Percentiles rank a stretch among this genome's conserved stretches.
These are phyloP conservation scores for Psittacula echo DNA, from an alignment of 2,797 vertebrate genomes.

Conservation along the genomic window DNA sequence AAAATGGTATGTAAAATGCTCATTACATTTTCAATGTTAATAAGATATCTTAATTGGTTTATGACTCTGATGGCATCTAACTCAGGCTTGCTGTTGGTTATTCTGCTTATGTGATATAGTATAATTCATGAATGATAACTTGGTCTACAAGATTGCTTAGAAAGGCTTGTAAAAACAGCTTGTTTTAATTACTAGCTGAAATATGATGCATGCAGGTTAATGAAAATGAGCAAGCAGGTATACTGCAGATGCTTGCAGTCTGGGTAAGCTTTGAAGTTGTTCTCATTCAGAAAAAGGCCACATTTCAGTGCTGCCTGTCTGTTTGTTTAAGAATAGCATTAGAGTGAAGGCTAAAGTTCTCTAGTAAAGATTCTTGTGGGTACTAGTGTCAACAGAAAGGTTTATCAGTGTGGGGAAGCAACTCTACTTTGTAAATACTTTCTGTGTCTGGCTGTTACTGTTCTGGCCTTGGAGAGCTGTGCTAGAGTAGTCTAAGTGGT, in stretches of 20 bases:
- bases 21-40: constrained; percentile 39
- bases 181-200: constrained; percentile 39
- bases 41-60: not conserved
- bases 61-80: not conserved
- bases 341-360: not conserved
- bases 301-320: not conserved
- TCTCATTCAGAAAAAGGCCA: not conserved
- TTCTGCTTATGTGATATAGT: not conserved
- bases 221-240: not conserved
- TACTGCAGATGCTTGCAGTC: not conserved
- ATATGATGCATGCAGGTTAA: not conserved
- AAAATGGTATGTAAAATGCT: constrained; percentile 88
- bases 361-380: not conserved
- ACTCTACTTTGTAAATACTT: not conserved
- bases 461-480: not conserved
- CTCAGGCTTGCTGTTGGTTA: not conserved
- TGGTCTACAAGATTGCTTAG: not conserved
- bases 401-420: not conserved
- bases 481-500: not conserved
- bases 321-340: not conserved
- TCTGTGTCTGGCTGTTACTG: not conserved
- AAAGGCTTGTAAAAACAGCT: constrained; percentile 28
- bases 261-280: not conserved
- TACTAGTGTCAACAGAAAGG: not conserved
- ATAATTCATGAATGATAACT: not conserved